Conservation (phyloP, 2,888 invertebrate genomes). For the Pherbina coryleti region DNA sequence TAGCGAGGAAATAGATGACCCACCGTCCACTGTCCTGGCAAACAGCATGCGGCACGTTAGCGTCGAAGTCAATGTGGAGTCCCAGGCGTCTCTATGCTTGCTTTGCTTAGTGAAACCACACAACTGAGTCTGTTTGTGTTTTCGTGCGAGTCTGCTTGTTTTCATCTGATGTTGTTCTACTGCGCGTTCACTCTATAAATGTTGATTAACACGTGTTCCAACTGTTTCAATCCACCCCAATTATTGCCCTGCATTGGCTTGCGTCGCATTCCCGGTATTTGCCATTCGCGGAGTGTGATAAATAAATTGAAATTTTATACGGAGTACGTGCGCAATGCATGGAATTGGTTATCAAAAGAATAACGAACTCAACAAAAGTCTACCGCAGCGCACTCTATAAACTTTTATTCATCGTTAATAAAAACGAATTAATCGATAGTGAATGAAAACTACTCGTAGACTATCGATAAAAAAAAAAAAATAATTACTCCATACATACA, state of each 20-base stretch:
- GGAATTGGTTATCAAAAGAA: not conserved
- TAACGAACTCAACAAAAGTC: not conserved
- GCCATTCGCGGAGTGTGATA: not conserved
- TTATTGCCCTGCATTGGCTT: too few relatives aligned
- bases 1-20: not conserved
- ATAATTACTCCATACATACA: too few relatives aligned
- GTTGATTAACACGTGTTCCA: conserved; percentile 7
- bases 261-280: not conserved
- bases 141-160: not conserved
- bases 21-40: not conserved
- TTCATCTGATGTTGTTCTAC: not conserved
- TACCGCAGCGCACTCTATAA: too few relatives aligned
- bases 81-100: not conserved
- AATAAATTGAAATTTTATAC: conserved; percentile 33
- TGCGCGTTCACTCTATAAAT: not conserved
- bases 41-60: not conserved
- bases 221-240: too few relatives aligned
- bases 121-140: not conserved
- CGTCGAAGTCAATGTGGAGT: conserved; percentile 1
- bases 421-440: too few relatives aligned
- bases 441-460: too few relatives aligned
- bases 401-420: too few relatives aligned
- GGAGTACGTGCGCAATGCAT: conserved; percentile 19
- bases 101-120: not conserved
- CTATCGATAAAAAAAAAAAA: too few relatives aligned